These are phyloP conservation scores for Megaceryle torquata DNA, from an alignment of 2,113 vertebrate species.

Conservation along the genomic window DNA sequence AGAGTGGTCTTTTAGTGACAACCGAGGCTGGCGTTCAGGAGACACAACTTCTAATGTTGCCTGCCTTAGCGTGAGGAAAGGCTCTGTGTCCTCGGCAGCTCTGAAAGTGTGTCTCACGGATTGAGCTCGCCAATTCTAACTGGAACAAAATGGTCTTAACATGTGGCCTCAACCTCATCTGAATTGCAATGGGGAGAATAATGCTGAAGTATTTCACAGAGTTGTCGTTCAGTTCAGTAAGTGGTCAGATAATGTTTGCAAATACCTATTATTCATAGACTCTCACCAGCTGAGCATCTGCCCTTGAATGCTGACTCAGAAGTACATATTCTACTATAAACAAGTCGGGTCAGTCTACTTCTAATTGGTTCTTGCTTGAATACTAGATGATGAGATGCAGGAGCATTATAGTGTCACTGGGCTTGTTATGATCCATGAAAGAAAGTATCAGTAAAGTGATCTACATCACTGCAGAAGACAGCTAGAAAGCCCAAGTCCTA, in stretches of 20 bases:
- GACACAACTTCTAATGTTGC: not conserved
- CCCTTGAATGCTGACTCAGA: not conserved
- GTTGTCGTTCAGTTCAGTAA: not conserved
- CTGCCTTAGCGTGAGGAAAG: not conserved
- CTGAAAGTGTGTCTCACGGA: not conserved
- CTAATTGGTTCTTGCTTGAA: not conserved
- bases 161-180: not conserved
- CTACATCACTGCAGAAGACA: not conserved
- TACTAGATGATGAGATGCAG: not conserved
- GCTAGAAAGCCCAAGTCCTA: not conserved
- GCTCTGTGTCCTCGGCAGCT: not conserved
- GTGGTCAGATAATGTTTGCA: not conserved
- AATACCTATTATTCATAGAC: accelerated
- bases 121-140: not conserved
- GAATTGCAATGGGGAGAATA: not conserved
- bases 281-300: not conserved
- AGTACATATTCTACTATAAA: not conserved
- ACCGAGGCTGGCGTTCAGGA: not conserved
- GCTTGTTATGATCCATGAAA: not conserved
- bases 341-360: not conserved
- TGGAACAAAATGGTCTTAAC: not conserved
- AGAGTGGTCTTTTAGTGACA: not conserved
- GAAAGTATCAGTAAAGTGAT: not conserved
- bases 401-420: not conserved
- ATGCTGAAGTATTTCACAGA: not conserved